Percentiles rank a stretch among this genome's conserved stretches.
Evolutionary conservation across 2,797 vertebrate species (phyloP).

Genomic region (Myotis planiceps): DNA sequence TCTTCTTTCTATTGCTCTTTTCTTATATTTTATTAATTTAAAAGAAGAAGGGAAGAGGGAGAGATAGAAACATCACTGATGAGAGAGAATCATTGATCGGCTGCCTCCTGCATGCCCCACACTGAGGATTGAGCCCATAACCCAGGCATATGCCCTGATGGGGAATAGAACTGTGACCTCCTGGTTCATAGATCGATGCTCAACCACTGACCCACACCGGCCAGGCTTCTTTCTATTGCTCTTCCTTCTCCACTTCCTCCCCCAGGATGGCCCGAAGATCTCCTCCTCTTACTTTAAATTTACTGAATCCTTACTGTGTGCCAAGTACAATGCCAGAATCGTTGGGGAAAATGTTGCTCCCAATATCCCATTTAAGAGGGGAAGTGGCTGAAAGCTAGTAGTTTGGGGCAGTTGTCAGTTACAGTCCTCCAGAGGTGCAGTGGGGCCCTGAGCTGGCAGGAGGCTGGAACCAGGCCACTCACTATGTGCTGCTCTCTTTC

Average conservation of each 20-base stretch:
- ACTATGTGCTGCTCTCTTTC: neutral
- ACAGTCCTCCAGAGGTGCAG: neutral
- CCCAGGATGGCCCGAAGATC: neutral
- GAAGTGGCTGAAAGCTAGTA: neutral
- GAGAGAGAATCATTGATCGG: no score
- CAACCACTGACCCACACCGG: no score
- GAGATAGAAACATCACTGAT: no score
- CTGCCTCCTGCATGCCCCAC: no score
- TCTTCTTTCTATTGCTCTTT: neutral
- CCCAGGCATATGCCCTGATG: no score
- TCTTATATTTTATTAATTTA: no score
- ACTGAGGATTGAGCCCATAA: no score
- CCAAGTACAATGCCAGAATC: neutral
- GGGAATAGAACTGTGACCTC: no score
- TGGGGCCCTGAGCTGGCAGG: neutral
- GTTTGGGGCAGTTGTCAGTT: neutral
- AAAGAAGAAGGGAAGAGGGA: no score
- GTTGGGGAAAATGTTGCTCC: neutral
- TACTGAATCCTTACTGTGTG: neutral
- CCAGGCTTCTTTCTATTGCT: neutral
- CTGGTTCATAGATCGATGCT: no score
- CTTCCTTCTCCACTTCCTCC: no score
- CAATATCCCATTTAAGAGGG: neutral
- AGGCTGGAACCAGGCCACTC: neutral
- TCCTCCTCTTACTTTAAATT: neutral